Percentiles rank a stretch among this genome's conserved stretches.
These are phyloP conservation scores for Hemicentrotus pulcherrimus DNA, from an alignment of 35 echinoderm and acorn worm genomes.

Conservation along the genomic window DNA sequence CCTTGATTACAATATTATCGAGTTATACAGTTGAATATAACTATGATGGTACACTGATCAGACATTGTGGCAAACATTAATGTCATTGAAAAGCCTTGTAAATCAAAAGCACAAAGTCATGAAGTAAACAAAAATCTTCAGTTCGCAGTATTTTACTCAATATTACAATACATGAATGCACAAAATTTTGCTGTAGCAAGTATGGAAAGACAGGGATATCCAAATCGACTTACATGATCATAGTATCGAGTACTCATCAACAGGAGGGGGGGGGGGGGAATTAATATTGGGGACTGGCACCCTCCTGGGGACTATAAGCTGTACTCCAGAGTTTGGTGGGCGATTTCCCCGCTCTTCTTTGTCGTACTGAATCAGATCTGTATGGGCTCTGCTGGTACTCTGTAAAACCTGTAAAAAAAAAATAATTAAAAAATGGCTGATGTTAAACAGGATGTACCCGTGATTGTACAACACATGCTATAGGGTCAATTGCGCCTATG, in stretches of 20 bases:
- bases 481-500: neutral
- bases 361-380: conserved; percentile 42
- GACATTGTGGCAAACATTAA: too few relatives aligned
- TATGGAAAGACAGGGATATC: neutral
- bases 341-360: conserved; percentile 32
- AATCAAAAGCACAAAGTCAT: too few relatives aligned
- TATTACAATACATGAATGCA: neutral
- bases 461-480: too few relatives aligned
- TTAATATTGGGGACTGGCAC: conserved; percentile 61
- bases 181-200: neutral
- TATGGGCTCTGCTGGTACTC: conserved; percentile 60
- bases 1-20: too few relatives aligned
- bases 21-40: too few relatives aligned
- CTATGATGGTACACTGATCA: neutral
- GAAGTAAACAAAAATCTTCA: too few relatives aligned
- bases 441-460: neutral
- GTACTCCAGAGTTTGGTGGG: conserved; percentile 68
- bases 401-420: conserved; percentile 27
- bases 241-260: neutral
- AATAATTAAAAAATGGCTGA: neutral
- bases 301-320: conserved; percentile 67
- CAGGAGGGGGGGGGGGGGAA: neutral
- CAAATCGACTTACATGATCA: neutral
- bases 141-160: too few relatives aligned
- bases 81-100: too few relatives aligned